phyloP scores from a whole-genome alignment of 2,797 vertebrate species.

The Sebastes nivosus region DNA sequence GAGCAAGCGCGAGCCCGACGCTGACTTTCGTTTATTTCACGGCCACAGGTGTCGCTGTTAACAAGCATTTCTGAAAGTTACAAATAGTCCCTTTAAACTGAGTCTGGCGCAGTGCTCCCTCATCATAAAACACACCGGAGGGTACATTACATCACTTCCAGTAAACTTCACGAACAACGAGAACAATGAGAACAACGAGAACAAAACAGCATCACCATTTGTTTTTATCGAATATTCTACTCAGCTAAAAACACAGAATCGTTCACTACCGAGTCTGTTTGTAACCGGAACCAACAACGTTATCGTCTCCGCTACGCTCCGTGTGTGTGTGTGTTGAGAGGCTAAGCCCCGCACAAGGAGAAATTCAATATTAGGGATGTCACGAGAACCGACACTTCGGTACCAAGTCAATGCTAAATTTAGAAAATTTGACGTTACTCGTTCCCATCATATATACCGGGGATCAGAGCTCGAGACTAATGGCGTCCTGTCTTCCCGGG shows the following conservation, averaged over 20 bases:
- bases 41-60: no score
- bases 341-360: no score
- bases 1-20: no score
- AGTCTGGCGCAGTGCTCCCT: neutral
- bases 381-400: neutral
- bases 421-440: neutral
- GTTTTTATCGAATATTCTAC: no score
- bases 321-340: no score
- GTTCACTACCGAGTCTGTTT: no score
- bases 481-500: no score
- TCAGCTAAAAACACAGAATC: no score
- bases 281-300: neutral
- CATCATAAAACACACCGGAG: no score
- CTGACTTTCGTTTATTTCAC: no score
- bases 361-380: neutral
- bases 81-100: neutral
- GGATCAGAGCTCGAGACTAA: neutral
- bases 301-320: neutral
- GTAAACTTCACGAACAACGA: neutral
- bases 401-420: neutral
- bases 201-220: neutral
- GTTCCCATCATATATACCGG: fast-evolving
- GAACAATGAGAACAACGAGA: neutral
- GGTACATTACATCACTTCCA: neutral
- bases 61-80: no score